A percentile compares a stretch with the other conserved stretches of the same genome.
Conservation (phyloP, 2,113 vertebrate species). For the Irena cyanogastra region DNA sequence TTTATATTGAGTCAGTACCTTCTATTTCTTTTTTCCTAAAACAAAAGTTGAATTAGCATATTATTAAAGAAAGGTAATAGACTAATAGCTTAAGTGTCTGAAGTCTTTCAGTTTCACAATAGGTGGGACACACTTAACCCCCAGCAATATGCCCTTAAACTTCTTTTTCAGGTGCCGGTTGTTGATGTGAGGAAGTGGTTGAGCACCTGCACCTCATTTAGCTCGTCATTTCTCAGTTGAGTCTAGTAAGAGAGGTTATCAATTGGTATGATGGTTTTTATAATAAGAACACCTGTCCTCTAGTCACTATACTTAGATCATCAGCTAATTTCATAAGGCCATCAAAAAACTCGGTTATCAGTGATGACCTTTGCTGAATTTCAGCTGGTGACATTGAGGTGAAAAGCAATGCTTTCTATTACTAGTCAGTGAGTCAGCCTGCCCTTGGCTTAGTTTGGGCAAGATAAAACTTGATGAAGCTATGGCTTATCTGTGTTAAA, state of each 20-base stretch:
- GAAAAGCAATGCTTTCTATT: not conserved
- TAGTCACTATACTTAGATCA: not conserved
- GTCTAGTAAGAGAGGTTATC: not conserved
- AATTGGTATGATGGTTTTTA: not conserved
- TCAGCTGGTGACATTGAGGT: not conserved
- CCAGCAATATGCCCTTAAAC: not conserved
- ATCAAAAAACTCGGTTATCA: conserved; percentile 27
- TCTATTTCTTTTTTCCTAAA: not conserved
- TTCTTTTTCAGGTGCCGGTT: not conserved
- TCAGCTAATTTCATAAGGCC: conserved; percentile 24
- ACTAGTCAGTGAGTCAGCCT: not conserved
- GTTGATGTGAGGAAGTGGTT: not conserved
- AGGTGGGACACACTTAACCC: not conserved
- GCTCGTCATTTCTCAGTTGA: not conserved
- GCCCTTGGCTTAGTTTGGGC: not conserved
- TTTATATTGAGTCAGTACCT: not conserved
- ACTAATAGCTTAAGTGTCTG: not conserved
- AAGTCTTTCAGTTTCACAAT: not conserved
- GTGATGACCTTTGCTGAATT: conserved; percentile 36
- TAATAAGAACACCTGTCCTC: not conserved
- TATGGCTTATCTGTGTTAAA: not conserved
- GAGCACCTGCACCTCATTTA: not conserved
- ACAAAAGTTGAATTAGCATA: not conserved
- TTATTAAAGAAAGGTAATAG: not conserved
- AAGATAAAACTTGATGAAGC: conserved; percentile 27